Conservation (phyloP, 2,113 vertebrate species). For the Neoarius graeffei region DNA sequence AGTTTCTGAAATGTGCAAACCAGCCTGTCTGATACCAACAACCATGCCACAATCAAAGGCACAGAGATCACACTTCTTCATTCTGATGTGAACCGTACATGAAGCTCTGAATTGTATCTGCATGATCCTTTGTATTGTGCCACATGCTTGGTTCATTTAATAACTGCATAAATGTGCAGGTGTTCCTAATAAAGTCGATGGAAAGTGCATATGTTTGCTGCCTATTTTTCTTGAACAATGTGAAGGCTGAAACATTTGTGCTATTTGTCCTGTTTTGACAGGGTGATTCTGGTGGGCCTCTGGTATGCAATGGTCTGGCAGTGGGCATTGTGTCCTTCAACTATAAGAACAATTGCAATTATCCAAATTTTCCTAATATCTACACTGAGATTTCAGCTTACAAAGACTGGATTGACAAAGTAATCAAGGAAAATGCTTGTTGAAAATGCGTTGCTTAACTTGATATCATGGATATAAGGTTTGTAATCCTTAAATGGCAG, state of each 20-base stretch:
- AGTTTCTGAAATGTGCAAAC: no score
- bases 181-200: no score
- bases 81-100: no score
- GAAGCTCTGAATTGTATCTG: not conserved
- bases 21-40: no score
- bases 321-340: slow-evolving; percentile 71
- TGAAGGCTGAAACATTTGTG: not conserved
- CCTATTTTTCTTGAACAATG: not conserved
- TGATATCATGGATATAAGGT: not conserved
- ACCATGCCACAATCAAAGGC: not conserved
- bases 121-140: not conserved
- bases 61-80: no score
- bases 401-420: slow-evolving; percentile 58
- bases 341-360: not conserved
- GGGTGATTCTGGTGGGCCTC: slow-evolving; percentile 86
- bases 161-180: no score
- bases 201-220: not conserved
- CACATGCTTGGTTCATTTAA: no score
- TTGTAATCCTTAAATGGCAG: not conserved
- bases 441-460: not conserved
- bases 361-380: slow-evolving; percentile 61
- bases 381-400: slow-evolving; percentile 63
- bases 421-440: slow-evolving; percentile 27
- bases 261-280: slow-evolving; percentile 47
- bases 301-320: slow-evolving; percentile 75